Evolutionary conservation across 2,888 invertebrate species (phyloP).

Genomic region (Mythimna impura): DNA sequence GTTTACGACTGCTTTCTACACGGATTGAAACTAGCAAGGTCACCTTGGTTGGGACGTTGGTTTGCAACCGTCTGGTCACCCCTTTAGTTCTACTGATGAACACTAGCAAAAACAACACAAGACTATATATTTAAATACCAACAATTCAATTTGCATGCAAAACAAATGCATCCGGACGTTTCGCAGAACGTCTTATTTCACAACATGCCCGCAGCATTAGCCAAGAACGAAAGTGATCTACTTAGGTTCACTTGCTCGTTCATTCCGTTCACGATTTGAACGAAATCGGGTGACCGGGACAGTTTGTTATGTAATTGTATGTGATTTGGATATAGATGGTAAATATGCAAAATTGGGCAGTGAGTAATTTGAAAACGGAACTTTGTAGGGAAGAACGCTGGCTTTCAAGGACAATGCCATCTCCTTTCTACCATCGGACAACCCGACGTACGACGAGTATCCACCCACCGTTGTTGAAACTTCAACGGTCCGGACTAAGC

Average conservation of each 20-base stretch:
- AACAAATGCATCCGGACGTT: slow-evolving; percentile 51
- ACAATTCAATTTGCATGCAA: slow-evolving; percentile 46
- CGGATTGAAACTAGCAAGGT: no score
- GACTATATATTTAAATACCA: slow-evolving; percentile 38
- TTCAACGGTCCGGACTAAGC: no score
- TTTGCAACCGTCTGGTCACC: no score
- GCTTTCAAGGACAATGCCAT: no score
- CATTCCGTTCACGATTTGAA: slow-evolving; percentile 49
- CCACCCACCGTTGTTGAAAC: no score
- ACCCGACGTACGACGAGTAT: no score
- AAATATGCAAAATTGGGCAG: no score
- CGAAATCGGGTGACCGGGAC: slow-evolving; percentile 58
- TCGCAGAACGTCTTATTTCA: slow-evolving; percentile 46
- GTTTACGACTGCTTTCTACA: no score
- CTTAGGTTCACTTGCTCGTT: slow-evolving; percentile 44
- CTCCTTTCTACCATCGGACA: no score
- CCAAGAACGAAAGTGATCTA: slow-evolving; percentile 57
- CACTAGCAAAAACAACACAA: not conserved
- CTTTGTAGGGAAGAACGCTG: no score
- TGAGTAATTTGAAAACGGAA: no score
- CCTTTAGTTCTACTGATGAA: not conserved
- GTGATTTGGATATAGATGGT: slow-evolving; percentile 47
- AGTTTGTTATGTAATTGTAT: slow-evolving; percentile 37
- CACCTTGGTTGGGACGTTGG: no score
- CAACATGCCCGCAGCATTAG: slow-evolving; percentile 41